Evolutionary conservation across 1,140 invertebrate genomes (phyloP).

Genomic region (Pogonus chalceus): DNA sequence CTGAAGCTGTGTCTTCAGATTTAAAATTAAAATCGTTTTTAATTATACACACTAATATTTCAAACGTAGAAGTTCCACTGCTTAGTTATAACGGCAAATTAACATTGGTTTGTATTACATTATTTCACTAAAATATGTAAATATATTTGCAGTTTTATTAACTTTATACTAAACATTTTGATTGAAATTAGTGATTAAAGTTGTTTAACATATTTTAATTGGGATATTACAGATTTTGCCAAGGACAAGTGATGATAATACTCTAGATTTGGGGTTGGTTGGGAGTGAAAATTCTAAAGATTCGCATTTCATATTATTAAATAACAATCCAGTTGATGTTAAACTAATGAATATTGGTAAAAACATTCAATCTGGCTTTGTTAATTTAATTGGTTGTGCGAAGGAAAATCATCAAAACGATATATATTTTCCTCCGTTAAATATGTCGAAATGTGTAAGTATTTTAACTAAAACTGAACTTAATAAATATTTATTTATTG

Average conservation of each 20-base stretch:
- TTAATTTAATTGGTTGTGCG: conserved; percentile 61
- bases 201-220: conserved; percentile 9
- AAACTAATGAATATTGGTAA: conserved; percentile 54
- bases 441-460: conserved; percentile 38
- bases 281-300: conserved; percentile 55
- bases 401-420: conserved; percentile 40
- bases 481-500: neutral
- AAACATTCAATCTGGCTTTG: conserved; percentile 53
- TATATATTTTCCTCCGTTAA: conserved; percentile 22
- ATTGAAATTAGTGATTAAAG: conserved; percentile 9
- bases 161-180: neutral
- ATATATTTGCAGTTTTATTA: conserved; percentile 13
- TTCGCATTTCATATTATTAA: conserved; percentile 61
- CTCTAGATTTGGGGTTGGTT: conserved; percentile 66
- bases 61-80: conserved; percentile 56
- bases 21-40: conserved; percentile 54
- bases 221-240: conserved; percentile 38
- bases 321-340: conserved; percentile 66
- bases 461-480: conserved; percentile 6
- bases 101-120: conserved; percentile 41
- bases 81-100: conserved; percentile 67
- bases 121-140: neutral
- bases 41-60: conserved; percentile 62
- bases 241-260: conserved; percentile 40
- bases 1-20: conserved; percentile 41